Evolutionary conservation across 2,888 invertebrate genomes (phyloP), one percentile per base, ranked within the genome.

Genomic region (Boloria euphrosyne): DNA sequence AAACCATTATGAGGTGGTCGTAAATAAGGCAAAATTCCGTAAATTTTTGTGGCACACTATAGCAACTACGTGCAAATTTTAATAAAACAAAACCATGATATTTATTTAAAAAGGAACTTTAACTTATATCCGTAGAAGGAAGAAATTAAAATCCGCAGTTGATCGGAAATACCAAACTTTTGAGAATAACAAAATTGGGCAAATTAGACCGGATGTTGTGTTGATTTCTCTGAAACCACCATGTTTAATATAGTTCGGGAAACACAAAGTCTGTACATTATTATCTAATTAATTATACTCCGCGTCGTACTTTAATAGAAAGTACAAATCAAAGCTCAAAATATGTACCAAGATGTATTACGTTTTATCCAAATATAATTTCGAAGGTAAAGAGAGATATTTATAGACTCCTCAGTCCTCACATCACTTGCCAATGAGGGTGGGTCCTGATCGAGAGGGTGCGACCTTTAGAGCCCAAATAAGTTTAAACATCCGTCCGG

Each of bases 401-500:
- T 63, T 67, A 67, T 63, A 67, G 63, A 14, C 14, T 38, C 50
- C 58, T 46, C 10, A 49, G 68, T 55, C 38, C 22, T 18, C 55
- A 57, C 55, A 57, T 44, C 22, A 57, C 44, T 44, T n/a, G 44
- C n/a, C 22, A 44, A 54, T 54, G 54, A 52, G 46, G 58, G 38
- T 38, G 67, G 62, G 66, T 51, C 55, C 58, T 51, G 60, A 53
- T 63, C 62, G 60, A 46, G 52, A 63, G 71, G 69, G 67, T 61
- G 69, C 57, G 65, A 63, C 65, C 51, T 70, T 68, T 68, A 68
- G 70, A 71, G 70, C 68, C 69, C 66, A 75, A 75, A 75, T 75
- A 75, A 75, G 73, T 75, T 75, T 75, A 74, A 75, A 75, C 74
- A 75, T 75, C 74, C 74, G 74, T 66, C 62, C 60, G 71, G 67